Base-by-base conservation (phyloP, 2,888 invertebrate genomes). In the Calameuta filiformis region DNA sequence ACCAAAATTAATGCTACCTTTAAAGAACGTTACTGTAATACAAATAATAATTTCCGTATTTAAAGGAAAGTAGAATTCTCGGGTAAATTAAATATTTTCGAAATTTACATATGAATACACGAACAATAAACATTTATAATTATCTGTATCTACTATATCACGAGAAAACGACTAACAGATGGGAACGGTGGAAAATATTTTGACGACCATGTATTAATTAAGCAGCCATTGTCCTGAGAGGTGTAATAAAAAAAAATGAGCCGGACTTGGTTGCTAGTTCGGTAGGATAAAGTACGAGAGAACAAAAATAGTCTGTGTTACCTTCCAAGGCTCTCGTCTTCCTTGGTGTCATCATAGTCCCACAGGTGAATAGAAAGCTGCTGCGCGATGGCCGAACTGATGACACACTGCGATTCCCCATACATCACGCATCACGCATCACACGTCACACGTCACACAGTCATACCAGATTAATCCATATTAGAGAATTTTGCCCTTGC, bases 281-380 rank as follows among this genome's bases (percentile, higher is more conserved):
- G 56, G 56, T 56, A 56, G 23, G 56, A 56, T 56, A 23, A 56
- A 23, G 9, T 56, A 56, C 15, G 56, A 56, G 23, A 56, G 6
- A 23, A 0, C 0, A 56, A 56, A 56, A 56, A 23, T 56, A 56
- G 56, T 56, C 23, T 87, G 85, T 85, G 95, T 93, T 94, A 97
- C 96, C 96, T 96, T 93, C 98, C 98, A 86, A 98, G 94, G 88
- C 94, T 94, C 92, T 98, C 98, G 93, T 98, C 97, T 85, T 94
- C 94, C 91, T 95, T 95, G 88, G 95, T 94, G 87, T 97, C 96
- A 92, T 98, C 98, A 92, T 95, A 95, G 94, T 98, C 98, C 93
- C 95, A 95, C 85, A 98, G 93, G 90, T 95, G 95, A 85, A 98
- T 92, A 88, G 95, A 94, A 92, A 96, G 93, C 90, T 93, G 93